Evolutionary conservation across 2,888 invertebrate species (phyloP), one percentile per base, ranked within the genome.

Genomic region (Liposcelis brunnea): DNA sequence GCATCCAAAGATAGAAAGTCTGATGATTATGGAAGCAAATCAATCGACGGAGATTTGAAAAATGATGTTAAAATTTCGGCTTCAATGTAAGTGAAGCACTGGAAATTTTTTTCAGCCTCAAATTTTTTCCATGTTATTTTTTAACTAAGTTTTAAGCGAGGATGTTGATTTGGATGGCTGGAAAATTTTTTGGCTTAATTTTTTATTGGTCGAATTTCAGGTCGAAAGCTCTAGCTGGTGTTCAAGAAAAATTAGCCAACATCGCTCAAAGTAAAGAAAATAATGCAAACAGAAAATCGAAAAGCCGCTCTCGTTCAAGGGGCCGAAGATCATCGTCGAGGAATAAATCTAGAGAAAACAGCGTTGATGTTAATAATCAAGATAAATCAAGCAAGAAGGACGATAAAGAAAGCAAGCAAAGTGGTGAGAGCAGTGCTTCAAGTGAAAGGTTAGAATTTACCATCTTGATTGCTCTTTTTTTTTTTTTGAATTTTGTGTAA

Each of bases 191-290:
- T n/a, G 32, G n/a, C 32, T 10, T 10, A 36, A 36, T 36, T 14
- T 14, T 12, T 10, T 36, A 12, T 36, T 8, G 8, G 8, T 36
- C 7, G 8, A 10, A 10, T 36, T 7, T 36, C 14, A 40, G 40
- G 19, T 40, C 40, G 10, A 40, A 40, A 19, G 40, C 40, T 6
- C 40, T 40, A 5, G 12, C 16, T 40, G 40, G 40, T n/a, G 40
- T 40, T 14, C 40, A 40, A 40, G 40, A 40, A 14, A 40, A 40
- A 19, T 19, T 40, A 18, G 18, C 40, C 6, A 40, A 18, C 11
- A 5, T 19, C 5, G 40, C 18, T 40, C 6, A 51, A 49, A 32
- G 47, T 45, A 52, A 49, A 33, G 48, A 51, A 38, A 48, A 42
- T 2, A 42, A 46, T 35, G 47, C 42, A 16, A 40, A 31, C 8